These are phyloP conservation scores for Meiosimyza platycephala DNA, from an alignment of 2,888 invertebrate species.

Conservation along the genomic window DNA sequence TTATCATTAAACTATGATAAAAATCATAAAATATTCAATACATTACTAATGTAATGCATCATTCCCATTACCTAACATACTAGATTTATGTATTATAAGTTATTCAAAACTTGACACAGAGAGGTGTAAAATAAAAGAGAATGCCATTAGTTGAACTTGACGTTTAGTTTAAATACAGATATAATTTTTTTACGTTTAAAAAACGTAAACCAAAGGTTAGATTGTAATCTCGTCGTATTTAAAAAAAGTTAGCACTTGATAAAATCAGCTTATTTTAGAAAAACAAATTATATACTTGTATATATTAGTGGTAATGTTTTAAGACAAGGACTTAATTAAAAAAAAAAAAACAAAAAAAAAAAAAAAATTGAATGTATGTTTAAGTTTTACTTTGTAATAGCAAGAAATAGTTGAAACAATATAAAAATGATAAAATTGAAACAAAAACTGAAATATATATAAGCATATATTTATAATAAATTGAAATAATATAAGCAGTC, in stretches of 20 bases:
- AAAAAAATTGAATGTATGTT: constrained; percentile 3
- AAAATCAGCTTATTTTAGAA: neutral
- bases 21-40: too few relatives aligned
- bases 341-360: neutral
- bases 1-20: too few relatives aligned
- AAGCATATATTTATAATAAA: neutral
- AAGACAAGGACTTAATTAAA: neutral
- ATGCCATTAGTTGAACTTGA: constrained; percentile 56
- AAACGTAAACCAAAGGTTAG: too few relatives aligned
- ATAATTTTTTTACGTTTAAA: constrained; percentile 54
- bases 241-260: too few relatives aligned
- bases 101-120: too few relatives aligned
- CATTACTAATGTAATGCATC: too few relatives aligned
- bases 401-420: neutral
- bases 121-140: neutral
- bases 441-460: neutral
- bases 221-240: too few relatives aligned
- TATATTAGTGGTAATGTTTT: constrained; percentile 24
- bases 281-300: constrained; percentile 9
- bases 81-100: too few relatives aligned
- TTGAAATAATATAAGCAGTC: neutral
- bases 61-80: too few relatives aligned
- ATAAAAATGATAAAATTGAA: neutral
- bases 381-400: constrained; percentile 10
- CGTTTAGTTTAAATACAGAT: constrained; percentile 62